Evolutionary conservation across 2,888 invertebrate species (phyloP).

Genomic region (Cryptocephalus primarius): DNA sequence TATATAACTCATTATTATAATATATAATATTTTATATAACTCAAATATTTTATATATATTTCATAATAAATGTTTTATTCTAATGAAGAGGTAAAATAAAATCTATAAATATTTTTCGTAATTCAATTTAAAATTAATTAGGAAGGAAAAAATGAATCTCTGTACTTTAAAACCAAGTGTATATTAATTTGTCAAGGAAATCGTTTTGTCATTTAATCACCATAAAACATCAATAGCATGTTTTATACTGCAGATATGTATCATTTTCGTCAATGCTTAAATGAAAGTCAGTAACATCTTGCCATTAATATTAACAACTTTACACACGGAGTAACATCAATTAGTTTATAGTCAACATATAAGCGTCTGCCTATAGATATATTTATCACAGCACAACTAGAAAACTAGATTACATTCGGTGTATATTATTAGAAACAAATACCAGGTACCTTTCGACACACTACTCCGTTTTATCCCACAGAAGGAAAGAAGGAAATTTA

Average conservation of each 20-base stretch:
- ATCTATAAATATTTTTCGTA: too few species aligned
- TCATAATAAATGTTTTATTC: too few species aligned
- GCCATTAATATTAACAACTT: background rate
- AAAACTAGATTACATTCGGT: background rate
- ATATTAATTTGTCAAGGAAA: too few species aligned
- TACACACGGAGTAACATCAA: background rate
- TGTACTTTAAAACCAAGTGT: too few species aligned
- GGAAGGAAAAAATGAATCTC: too few species aligned
- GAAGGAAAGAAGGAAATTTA: too few species aligned
- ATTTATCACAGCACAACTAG: background rate
- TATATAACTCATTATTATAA: too few species aligned
- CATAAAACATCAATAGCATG: constrained; percentile 1
- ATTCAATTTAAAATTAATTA: too few species aligned
- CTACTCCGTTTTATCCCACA: too few species aligned
- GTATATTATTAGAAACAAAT: background rate
- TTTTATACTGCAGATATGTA: background rate
- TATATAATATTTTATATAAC: too few species aligned
- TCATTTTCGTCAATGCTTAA: background rate
- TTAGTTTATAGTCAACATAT: background rate
- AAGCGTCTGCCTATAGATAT: background rate
- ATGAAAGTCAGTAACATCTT: background rate
- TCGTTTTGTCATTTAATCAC: constrained; percentile 3
- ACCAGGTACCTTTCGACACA: background rate
- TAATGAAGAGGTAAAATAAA: too few species aligned
- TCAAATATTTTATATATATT: too few species aligned